Evolutionary conservation across 2,888 invertebrate genomes (phyloP).

Genomic region (Calliphora vomitoria): DNA sequence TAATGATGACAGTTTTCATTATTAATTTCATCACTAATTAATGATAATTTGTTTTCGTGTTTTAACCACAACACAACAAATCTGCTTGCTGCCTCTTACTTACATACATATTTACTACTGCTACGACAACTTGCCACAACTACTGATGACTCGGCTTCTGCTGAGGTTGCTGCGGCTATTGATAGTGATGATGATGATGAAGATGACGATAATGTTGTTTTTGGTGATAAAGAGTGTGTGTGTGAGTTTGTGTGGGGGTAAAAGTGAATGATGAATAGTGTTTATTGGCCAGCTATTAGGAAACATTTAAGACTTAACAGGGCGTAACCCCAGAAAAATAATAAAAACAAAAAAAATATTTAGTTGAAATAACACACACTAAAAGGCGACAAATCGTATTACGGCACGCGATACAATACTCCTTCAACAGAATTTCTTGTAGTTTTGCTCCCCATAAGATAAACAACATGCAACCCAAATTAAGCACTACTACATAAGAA

Average conservation of each 20-base stretch:
- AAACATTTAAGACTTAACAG: conserved; percentile 74
- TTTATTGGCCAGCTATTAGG: conserved; percentile 75
- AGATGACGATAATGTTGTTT: not conserved
- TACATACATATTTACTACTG: not conserved
- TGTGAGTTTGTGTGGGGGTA: conserved; percentile 2
- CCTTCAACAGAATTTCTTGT: not conserved
- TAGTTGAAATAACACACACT: conserved; percentile 28
- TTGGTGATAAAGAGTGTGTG: conserved; percentile 8
- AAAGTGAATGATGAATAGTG: conserved; percentile 68
- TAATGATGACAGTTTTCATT: conserved; percentile 71
- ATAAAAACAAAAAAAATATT: conserved; percentile 4
- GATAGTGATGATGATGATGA: conserved; percentile 13
- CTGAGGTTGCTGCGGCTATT: conserved; percentile 16
- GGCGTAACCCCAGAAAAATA: conserved; percentile 70
- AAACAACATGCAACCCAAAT: conserved; percentile 51
- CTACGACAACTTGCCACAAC: conserved; percentile 24
- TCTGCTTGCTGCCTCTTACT: not conserved
- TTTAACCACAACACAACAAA: conserved; percentile 51
- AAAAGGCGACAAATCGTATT: conserved; percentile 65
- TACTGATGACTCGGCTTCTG: conserved; percentile 6
- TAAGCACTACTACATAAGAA: not conserved
- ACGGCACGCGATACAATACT: conserved; percentile 58
- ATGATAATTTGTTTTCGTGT: conserved; percentile 70
- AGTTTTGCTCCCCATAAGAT: conserved; percentile 20
- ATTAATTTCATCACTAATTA: conserved; percentile 71